Percentiles rank a stretch among this genome's conserved stretches.
These are phyloP conservation scores for Paracyclopina nana DNA, from an alignment of 1,140 invertebrate genomes.

Conservation along the genomic window DNA sequence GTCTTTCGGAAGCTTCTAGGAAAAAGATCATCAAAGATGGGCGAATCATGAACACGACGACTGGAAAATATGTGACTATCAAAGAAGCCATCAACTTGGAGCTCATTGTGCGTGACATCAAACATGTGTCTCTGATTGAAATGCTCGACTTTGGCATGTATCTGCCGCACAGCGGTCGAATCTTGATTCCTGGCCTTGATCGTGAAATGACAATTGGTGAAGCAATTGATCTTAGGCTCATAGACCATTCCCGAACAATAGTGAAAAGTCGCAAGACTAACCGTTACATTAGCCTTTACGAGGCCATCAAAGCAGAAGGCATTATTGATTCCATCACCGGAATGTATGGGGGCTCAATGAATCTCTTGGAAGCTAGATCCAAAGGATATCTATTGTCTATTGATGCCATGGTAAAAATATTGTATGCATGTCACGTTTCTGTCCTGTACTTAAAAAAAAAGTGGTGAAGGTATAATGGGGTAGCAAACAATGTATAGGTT, in stretches of 20 bases:
- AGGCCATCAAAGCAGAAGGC: conserved; percentile 26
- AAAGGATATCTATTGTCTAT: conserved; percentile 65
- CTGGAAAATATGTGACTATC: conserved; percentile 5
- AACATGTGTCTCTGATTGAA: conserved; percentile 56
- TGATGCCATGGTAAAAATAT: conserved; percentile 72
- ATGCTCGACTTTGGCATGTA: conserved; percentile 60
- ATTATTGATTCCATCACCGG: conserved; percentile 40
- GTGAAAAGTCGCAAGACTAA: conserved; percentile 37
- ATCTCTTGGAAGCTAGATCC: conserved; percentile 66
- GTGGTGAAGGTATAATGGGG: no score
- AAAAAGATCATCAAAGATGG: conserved; percentile 17
- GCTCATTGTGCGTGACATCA: conserved; percentile 24
- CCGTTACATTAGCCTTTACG: conserved; percentile 17
- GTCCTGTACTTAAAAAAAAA: no score
- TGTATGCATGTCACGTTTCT: no score
- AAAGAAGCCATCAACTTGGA: conserved; percentile 15
- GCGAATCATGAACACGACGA: conserved; percentile 12
- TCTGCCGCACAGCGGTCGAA: conserved; percentile 42
- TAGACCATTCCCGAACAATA: conserved; percentile 54
- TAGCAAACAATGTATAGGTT: no score
- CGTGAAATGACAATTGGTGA: conserved; percentile 53
- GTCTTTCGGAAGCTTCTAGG: conserved; percentile 12
- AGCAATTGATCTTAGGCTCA: conserved; percentile 52
- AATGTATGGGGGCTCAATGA: conserved; percentile 32
- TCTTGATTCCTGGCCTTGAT: conserved; percentile 59